phyloP scores from a whole-genome alignment of 2,888 invertebrate genomes.

The Melanophora roralis region DNA sequence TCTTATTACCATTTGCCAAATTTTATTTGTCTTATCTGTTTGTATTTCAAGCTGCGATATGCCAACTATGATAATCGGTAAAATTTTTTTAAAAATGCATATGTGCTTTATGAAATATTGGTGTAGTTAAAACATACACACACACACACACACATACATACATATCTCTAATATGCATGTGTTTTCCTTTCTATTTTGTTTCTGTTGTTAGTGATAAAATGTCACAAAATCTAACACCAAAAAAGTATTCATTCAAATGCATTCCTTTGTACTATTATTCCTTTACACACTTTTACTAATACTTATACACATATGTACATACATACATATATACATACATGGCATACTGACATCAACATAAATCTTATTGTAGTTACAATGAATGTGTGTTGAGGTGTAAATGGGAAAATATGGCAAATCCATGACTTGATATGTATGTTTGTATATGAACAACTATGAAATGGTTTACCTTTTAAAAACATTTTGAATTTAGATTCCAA shows the following conservation, averaged over 20 bases:
- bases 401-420: neutral
- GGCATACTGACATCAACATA: neutral
- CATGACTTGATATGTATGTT: neutral
- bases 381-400: neutral
- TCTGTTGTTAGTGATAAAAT: constrained; percentile 47
- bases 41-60: too few relatives aligned
- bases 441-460: neutral
- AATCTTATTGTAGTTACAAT: neutral
- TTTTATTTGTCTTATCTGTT: too few relatives aligned
- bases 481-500: constrained; percentile 57
- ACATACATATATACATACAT: neutral
- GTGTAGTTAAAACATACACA: neutral
- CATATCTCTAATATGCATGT: neutral
- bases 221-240: constrained; percentile 59
- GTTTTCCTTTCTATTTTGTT: neutral
- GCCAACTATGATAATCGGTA: too few relatives aligned
- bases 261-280: constrained; percentile 19
- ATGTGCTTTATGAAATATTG: constrained; percentile 38
- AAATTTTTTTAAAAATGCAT: too few relatives aligned
- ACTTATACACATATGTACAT: neutral
- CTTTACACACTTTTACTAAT: too few relatives aligned
- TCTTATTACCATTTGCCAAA: too few relatives aligned
- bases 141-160: neutral
- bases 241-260: constrained; percentile 9
- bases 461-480: constrained; percentile 54